These are phyloP conservation scores for Hirtodrosophila cameraria DNA, from an alignment of 2,888 invertebrate species.

Conservation along the genomic window DNA sequence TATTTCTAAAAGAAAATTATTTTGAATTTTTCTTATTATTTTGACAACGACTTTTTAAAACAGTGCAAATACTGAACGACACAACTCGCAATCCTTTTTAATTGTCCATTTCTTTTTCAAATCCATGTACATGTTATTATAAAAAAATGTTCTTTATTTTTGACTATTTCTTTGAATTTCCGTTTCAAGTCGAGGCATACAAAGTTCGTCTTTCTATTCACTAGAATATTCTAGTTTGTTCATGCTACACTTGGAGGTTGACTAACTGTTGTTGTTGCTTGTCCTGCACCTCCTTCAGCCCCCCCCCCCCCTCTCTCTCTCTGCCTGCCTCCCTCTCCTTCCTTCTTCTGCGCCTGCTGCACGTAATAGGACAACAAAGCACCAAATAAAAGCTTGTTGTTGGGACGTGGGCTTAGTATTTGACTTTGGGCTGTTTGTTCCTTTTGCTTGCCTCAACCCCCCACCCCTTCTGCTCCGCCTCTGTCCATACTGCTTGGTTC, in stretches of 20 bases:
- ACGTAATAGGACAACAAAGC: slow-evolving; percentile 13
- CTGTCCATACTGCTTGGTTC: no score
- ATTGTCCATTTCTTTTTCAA: no score
- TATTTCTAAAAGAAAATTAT: no score
- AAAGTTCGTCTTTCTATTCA: not conserved
- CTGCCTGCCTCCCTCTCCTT: no score
- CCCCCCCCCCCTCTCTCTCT: not conserved
- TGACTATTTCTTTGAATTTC: not conserved
- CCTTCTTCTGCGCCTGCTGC: not conserved
- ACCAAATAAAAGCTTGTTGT: not conserved
- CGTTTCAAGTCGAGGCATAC: not conserved
- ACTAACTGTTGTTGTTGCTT: slow-evolving; percentile 5
- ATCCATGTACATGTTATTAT: no score
- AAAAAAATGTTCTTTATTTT: no score
- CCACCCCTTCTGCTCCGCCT: not conserved
- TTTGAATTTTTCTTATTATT: no score
- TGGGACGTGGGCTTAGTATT: slow-evolving; percentile 12
- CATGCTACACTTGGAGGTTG: slow-evolving; percentile 6
- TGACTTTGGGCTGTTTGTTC: slow-evolving; percentile 48
- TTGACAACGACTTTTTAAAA: no score
- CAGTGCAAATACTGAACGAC: no score
- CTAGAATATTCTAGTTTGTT: slow-evolving; percentile 4
- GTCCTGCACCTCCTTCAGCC: no score
- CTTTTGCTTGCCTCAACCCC: slow-evolving; percentile 5
- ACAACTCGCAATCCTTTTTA: no score